phyloP scores from a whole-genome alignment of 2,113 vertebrate genomes.

The Mola mola region DNA sequence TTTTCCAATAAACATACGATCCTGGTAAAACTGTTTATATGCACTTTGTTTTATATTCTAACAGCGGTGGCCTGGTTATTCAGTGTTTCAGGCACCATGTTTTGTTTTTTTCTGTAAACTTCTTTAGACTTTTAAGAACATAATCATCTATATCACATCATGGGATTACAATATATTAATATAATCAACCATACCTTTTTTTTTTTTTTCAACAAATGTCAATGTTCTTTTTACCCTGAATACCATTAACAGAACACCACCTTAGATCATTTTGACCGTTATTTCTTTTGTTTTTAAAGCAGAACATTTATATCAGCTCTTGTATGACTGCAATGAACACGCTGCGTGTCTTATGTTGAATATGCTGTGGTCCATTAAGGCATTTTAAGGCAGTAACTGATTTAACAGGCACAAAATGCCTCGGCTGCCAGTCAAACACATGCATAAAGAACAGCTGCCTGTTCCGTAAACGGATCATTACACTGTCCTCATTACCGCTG shows the following conservation, averaged over 20 bases:
- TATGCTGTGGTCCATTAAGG: conserved; percentile 7
- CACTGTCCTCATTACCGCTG: background rate
- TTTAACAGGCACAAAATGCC: background rate
- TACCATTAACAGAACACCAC: accelerated
- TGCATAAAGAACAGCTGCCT: background rate
- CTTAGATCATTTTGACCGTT: background rate
- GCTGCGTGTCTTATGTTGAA: background rate
- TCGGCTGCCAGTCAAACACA: background rate
- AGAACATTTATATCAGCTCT: background rate
- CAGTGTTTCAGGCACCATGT: no score
- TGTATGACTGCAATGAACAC: background rate
- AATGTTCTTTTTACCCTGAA: no score
- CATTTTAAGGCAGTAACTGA: conserved; percentile 5
- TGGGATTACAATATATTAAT: no score
- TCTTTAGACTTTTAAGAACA: no score
- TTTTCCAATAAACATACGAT: background rate
- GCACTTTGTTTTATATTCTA: no score
- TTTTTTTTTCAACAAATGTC: no score
- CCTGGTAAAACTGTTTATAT: no score
- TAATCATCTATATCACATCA: no score
- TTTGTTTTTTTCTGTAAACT: no score
- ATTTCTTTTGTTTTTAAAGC: background rate
- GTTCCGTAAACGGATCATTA: background rate
- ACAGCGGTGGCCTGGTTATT: no score
- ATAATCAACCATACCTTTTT: no score